Evolutionary conservation across 2,113 vertebrate species (phyloP).

Genomic region (Melanerpes formicivorus): DNA sequence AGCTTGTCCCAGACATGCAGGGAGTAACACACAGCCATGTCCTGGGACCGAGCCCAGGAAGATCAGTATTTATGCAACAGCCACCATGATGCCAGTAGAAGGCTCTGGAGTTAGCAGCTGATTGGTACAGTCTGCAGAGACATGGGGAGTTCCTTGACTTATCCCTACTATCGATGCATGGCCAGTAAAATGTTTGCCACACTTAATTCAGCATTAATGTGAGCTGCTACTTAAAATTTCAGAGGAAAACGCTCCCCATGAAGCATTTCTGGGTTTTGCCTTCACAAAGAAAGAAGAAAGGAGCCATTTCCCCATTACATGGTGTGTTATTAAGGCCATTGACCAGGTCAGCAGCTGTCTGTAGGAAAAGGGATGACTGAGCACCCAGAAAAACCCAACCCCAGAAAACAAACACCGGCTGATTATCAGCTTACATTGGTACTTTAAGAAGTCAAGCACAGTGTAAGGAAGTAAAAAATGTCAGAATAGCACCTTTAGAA

Average conservation of each 20-base stretch:
- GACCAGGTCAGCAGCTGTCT: not conserved
- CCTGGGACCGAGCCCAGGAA: not conserved
- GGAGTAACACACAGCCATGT: not conserved
- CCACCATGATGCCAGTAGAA: not conserved
- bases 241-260: not conserved
- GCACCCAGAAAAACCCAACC: not conserved
- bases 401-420: not conserved
- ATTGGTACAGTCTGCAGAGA: not conserved
- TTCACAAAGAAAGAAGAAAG: not conserved
- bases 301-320: not conserved
- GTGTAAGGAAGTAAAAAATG: slow-evolving; percentile 28
- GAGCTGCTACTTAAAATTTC: not conserved
- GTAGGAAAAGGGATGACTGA: not conserved
- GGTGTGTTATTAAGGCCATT: slow-evolving; percentile 30
- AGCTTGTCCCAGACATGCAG: not conserved
- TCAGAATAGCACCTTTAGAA: slow-evolving; percentile 63
- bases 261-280: not conserved
- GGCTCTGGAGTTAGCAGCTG: slow-evolving; percentile 18
- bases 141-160: not conserved
- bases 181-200: not conserved
- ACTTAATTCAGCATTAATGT: not conserved
- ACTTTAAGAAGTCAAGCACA: slow-evolving; percentile 34
- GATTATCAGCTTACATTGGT: not conserved
- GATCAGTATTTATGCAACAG: not conserved
- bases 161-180: not conserved